phyloP scores from a whole-genome alignment of 2,797 vertebrate species.

The Odontamblyopus lacepedii region DNA sequence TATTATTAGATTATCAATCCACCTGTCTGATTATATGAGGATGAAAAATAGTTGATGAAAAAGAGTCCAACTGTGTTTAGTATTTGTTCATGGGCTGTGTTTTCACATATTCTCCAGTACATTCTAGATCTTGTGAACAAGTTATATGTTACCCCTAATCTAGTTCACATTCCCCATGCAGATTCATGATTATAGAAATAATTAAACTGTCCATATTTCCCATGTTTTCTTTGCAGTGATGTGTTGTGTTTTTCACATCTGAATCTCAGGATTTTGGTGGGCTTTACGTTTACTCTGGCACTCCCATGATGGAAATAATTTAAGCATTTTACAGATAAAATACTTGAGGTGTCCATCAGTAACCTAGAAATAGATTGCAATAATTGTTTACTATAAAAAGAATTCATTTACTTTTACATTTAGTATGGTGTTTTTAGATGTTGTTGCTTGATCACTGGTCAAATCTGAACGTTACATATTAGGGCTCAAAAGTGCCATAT shows the following conservation, averaged over 20 bases:
- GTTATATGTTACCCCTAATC: slow-evolving; percentile 22
- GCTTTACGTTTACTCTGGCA: too few relatives aligned
- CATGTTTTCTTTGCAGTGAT: slow-evolving; percentile 26
- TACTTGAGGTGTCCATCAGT: too few relatives aligned
- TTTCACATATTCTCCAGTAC: slow-evolving; percentile 56
- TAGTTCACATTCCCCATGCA: neutral
- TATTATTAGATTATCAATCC: slow-evolving; percentile 77
- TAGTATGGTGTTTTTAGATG: slow-evolving; percentile 34
- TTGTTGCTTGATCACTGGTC: neutral
- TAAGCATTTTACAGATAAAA: too few relatives aligned
- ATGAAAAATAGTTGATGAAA: slow-evolving; percentile 51
- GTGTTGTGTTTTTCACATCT: slow-evolving; percentile 3
- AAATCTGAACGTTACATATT: neutral
- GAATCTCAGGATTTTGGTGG: too few relatives aligned
- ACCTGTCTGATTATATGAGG: slow-evolving; percentile 65
- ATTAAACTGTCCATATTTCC: slow-evolving; percentile 1
- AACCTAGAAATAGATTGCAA: too few relatives aligned
- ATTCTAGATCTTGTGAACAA: slow-evolving; percentile 34
- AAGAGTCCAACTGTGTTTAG: slow-evolving; percentile 57
- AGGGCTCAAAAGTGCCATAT: neutral
- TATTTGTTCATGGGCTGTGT: slow-evolving; percentile 37
- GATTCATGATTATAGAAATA: neutral
- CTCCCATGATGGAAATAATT: too few relatives aligned
- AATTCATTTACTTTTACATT: slow-evolving; percentile 18
- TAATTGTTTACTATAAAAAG: too few relatives aligned